These are phyloP conservation scores for Zootermopsis nevadensis DNA, from an alignment of 2,888 invertebrate genomes.

Conservation along the genomic window DNA sequence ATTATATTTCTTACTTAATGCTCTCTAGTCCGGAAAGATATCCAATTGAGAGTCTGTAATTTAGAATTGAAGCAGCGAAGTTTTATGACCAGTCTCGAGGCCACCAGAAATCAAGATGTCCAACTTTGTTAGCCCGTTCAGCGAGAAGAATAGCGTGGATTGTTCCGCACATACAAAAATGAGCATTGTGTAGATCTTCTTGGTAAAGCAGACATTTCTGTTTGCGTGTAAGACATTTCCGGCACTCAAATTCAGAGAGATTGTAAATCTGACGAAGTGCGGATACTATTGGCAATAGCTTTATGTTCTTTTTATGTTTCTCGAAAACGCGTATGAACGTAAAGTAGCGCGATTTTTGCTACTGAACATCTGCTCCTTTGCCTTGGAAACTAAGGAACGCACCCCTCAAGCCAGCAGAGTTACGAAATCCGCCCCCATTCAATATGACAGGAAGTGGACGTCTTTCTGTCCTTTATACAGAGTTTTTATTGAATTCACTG, in stretches of 20 bases:
- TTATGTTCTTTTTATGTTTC: not conserved
- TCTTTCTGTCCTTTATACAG: not conserved
- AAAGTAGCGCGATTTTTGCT: not conserved
- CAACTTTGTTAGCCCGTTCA: no score
- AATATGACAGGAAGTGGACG: not conserved
- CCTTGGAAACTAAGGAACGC: no score
- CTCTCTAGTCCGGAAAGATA: no score
- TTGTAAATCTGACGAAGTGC: not conserved
- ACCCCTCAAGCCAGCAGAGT: not conserved
- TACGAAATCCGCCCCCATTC: not conserved
- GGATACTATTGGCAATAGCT: not conserved
- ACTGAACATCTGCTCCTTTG: not conserved
- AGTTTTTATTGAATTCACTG: conserved; percentile 2
- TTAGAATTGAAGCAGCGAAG: no score
- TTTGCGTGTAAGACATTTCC: not conserved
- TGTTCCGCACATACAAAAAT: no score
- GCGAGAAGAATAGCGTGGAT: no score
- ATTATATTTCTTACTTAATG: no score
- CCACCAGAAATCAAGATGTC: no score
- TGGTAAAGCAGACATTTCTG: no score
- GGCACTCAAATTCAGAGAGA: not conserved
- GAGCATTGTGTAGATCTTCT: no score
- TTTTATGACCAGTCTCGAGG: no score
- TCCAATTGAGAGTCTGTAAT: no score
- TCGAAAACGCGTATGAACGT: not conserved